Evolutionary conservation across 2,888 invertebrate species (phyloP).

Genomic region (Chymomyza fuscimana): DNA sequence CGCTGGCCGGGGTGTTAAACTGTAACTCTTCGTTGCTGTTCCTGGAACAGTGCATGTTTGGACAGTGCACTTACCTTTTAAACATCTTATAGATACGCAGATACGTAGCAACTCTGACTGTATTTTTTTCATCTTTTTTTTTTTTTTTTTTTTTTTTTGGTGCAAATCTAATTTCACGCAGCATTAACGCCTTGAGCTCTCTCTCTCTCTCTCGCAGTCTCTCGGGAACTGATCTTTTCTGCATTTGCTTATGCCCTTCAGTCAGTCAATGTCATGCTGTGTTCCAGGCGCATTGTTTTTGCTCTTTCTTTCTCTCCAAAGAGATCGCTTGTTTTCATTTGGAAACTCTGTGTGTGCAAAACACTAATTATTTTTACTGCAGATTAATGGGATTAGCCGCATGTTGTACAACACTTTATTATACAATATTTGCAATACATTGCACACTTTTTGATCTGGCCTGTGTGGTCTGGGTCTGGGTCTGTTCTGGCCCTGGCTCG

Average conservation of each 20-base stretch:
- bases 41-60: conserved; percentile 53
- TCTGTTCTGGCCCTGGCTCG: conserved; percentile 24
- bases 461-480: conserved; percentile 27
- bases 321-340: conserved; percentile 12
- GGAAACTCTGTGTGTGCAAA: conserved; percentile 67
- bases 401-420: conserved; percentile 72
- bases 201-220: background rate
- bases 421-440: conserved; percentile 48
- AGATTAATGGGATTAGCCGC: conserved; percentile 77
- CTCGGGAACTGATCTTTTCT: conserved; percentile 29
- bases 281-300: conserved; percentile 8
- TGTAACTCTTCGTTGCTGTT: conserved; percentile 63
- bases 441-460: conserved; percentile 39
- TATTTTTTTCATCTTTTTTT: conserved; percentile 7
- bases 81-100: background rate
- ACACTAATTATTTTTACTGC: conserved; percentile 77
- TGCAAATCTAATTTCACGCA: conserved; percentile 80
- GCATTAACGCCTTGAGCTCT: conserved; percentile 75
- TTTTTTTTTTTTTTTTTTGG: conserved; percentile 54
- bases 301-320: conserved; percentile 4
- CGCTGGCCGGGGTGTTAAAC: conserved; percentile 69
- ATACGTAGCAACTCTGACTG: conserved; percentile 33
- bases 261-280: conserved; percentile 39
- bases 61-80: conserved; percentile 24
- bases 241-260: conserved; percentile 44